Conservation (phyloP, 2,888 invertebrate species). For the Gymnocheta viridis region DNA sequence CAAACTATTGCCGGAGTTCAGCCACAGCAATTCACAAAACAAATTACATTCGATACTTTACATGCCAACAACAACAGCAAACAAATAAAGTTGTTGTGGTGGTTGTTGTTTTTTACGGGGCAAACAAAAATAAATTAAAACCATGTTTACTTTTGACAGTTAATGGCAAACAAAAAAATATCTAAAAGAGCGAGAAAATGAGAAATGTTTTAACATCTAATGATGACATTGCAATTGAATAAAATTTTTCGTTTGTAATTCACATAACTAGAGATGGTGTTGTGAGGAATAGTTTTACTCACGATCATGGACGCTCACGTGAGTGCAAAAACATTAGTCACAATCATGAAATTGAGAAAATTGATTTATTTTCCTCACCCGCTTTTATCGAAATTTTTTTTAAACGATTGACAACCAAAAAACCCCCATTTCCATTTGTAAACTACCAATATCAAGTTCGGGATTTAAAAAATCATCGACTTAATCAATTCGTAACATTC, state of each 20-base stretch:
- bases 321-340: no score
- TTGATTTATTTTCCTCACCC: no score
- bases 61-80: conserved; percentile 15
- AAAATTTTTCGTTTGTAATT: neutral
- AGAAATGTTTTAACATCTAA: conserved; percentile 43
- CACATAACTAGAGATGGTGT: neutral
- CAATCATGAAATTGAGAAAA: no score
- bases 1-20: neutral
- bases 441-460: no score
- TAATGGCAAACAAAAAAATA: conserved; percentile 42
- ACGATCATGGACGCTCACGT: no score
- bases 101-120: conserved; percentile 23
- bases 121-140: conserved; percentile 54
- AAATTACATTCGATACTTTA: conserved; percentile 25
- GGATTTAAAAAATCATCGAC: no score
- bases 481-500: no score
- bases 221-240: conserved; percentile 25
- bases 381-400: no score
- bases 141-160: conserved; percentile 60
- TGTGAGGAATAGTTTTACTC: no score
- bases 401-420: no score
- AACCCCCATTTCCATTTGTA: no score
- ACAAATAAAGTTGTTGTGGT: conserved; percentile 16
- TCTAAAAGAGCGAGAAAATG: conserved; percentile 38
- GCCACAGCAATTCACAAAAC: conserved; percentile 14